Evolutionary conservation across 2,113 vertebrate genomes (phyloP).

Genomic region (crab-eating macaque (Macaca fascicularis)): T2T-MFA8v1.1 NC_088375.1:181323001-181323500

Average conservation of each 20-base stretch:
- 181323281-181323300: conserved; percentile 8
- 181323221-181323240: not conserved
- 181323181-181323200: not conserved
- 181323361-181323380: not conserved
- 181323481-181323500: not conserved
- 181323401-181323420: not conserved
- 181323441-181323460: not conserved
- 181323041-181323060: not conserved
- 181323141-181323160: conserved; percentile 14
- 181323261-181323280: not conserved
- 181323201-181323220: conserved; percentile 1
- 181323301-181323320: not conserved
- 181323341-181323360: not conserved
- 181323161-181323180: not conserved
- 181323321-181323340: not conserved
- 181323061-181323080: not conserved
- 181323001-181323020: not conserved
- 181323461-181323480: not conserved
- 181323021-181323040: not conserved
- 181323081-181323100: not conserved
- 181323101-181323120: not conserved
- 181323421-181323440: not conserved
- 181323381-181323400: not conserved
- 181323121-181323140: not conserved
- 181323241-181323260: not conserved